Conservation (phyloP, 2,797 vertebrate genomes). For the Bradypodion ventrale region DNA sequence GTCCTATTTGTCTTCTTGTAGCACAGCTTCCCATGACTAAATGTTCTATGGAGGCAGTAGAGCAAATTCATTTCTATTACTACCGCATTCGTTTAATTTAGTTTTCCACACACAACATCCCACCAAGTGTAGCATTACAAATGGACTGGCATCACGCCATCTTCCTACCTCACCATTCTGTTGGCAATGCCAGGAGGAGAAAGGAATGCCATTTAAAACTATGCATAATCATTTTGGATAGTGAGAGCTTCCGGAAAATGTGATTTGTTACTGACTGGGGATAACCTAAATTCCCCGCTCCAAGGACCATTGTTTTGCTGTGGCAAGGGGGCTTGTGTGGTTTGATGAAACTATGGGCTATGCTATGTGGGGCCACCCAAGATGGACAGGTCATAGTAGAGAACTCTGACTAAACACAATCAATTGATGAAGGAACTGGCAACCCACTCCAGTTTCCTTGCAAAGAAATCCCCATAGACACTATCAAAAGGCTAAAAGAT, state of each 20-base stretch:
- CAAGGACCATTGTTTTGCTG: too few species aligned
- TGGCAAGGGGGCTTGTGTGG: too few species aligned
- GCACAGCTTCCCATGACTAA: conserved; percentile 7
- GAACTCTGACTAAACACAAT: too few species aligned
- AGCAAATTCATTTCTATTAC: conserved; percentile 1
- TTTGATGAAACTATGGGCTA: too few species aligned
- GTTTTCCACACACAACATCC: background rate
- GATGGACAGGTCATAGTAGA: too few species aligned
- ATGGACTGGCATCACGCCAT: background rate
- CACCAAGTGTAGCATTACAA: background rate
- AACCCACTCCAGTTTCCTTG: too few species aligned
- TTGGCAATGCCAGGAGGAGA: background rate
- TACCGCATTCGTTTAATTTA: background rate
- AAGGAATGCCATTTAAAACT: conserved; percentile 5
- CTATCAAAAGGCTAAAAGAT: too few species aligned
- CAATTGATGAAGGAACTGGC: too few species aligned
- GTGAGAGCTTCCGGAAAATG: background rate
- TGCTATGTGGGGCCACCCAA: too few species aligned
- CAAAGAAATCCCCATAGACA: too few species aligned
- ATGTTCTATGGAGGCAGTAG: background rate
- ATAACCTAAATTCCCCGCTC: background rate
- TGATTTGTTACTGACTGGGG: background rate
- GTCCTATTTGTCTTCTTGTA: conserved; percentile 8
- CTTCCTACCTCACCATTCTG: background rate
- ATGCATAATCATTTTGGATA: conserved; percentile 8